Conservation (phyloP, 1,140 invertebrate genomes). For the Macrobrachium rosenbergii region DNA sequence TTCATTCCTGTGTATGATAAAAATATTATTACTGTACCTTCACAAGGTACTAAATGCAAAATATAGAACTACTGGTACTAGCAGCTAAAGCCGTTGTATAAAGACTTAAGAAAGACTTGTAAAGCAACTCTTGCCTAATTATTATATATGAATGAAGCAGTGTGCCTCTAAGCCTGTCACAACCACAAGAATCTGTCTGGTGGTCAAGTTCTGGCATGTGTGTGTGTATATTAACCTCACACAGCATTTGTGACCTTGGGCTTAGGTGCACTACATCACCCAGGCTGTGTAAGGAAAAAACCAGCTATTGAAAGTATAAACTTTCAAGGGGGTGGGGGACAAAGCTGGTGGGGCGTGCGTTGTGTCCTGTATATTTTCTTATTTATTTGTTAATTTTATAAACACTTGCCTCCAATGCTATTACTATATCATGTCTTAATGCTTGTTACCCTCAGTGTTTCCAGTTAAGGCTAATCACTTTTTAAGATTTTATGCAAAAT, state of each 20-base stretch:
- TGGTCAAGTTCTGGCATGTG: slow-evolving; percentile 21
- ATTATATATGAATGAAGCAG: slow-evolving; percentile 16
- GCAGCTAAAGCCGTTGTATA: slow-evolving; percentile 31
- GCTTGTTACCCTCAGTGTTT: slow-evolving; percentile 14
- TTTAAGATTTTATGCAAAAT: background rate
- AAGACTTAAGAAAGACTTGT: background rate
- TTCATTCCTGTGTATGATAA: slow-evolving; percentile 54
- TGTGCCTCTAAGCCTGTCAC: slow-evolving; percentile 33
- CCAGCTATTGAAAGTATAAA: background rate
- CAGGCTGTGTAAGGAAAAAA: slow-evolving; percentile 17
- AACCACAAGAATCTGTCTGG: slow-evolving; percentile 13
- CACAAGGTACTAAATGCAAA: slow-evolving; percentile 35
- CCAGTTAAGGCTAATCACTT: slow-evolving; percentile 6
- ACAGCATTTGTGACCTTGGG: slow-evolving; percentile 18
- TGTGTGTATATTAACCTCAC: slow-evolving; percentile 6
- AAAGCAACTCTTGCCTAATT: slow-evolving; percentile 24
- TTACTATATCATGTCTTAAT: slow-evolving; percentile 16
- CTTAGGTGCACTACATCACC: slow-evolving; percentile 35
- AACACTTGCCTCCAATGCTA: slow-evolving; percentile 48
- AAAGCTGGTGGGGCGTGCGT: background rate
- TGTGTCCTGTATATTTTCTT: slow-evolving; percentile 58
- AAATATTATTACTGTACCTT: slow-evolving; percentile 19
- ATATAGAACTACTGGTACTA: slow-evolving; percentile 35
- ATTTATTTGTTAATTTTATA: slow-evolving; percentile 64
- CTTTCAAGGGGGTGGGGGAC: background rate